Percentiles rank a stretch among this genome's conserved stretches.
phyloP scores from a whole-genome alignment of 2,888 invertebrate species.

The Spodoptera littoralis region DNA sequence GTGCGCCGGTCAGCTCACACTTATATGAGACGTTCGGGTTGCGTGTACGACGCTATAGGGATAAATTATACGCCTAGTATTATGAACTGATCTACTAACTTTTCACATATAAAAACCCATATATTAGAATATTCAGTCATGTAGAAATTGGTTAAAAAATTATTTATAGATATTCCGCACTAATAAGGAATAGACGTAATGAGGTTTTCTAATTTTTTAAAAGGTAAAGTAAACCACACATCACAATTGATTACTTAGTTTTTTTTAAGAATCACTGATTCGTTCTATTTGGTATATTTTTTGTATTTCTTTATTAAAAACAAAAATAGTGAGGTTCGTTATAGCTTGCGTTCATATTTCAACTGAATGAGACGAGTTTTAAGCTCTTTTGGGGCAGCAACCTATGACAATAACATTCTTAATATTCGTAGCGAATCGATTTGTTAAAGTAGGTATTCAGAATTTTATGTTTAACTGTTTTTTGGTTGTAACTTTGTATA shows the following conservation, averaged over 20 bases:
- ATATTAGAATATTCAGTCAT: no score
- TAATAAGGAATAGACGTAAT: no score
- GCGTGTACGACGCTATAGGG: slow-evolving; percentile 42
- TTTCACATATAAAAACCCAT: slow-evolving; percentile 3
- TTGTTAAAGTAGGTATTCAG: background rate
- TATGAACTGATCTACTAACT: slow-evolving; percentile 12
- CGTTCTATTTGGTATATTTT: no score
- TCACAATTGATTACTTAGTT: no score
- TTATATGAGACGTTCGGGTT: slow-evolving; percentile 58
- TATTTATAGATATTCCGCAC: no score
- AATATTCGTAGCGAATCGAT: slow-evolving; percentile 1
- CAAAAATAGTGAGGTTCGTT: background rate
- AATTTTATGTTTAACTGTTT: no score
- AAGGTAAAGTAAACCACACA: no score
- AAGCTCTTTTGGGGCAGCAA: slow-evolving; percentile 1
- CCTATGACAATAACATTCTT: slow-evolving; percentile 5
- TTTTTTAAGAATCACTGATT: no score
- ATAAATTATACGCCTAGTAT: slow-evolving; percentile 39
- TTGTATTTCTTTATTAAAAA: background rate
- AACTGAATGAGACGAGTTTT: slow-evolving; percentile 10
- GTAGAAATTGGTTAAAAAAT: no score
- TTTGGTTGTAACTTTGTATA: no score
- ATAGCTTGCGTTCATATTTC: background rate
- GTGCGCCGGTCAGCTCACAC: slow-evolving; percentile 52
- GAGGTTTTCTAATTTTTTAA: no score